phyloP scores from a whole-genome alignment of 2,888 invertebrate species.

The Melolontha melolontha region DNA sequence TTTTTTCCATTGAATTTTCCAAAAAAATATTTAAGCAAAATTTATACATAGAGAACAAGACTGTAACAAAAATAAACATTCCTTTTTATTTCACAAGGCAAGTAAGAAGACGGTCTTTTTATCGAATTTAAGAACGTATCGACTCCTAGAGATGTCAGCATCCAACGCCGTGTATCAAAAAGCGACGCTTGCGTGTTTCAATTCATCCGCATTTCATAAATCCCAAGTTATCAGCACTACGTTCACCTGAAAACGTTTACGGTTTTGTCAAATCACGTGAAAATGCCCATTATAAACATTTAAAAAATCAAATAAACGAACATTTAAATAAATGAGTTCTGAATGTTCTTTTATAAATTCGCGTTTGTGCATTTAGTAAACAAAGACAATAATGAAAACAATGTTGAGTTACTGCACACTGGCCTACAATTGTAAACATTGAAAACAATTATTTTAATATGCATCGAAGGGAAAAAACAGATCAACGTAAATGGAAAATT shows the following conservation, averaged over 20 bases:
- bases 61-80: too few species aligned
- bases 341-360: not conserved
- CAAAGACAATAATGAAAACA: not conserved
- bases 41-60: too few species aligned
- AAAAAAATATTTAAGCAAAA: too few species aligned
- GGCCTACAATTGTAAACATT: conserved; percentile 12
- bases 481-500: not conserved
- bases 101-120: not conserved
- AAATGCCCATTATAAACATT: not conserved
- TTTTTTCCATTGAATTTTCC: too few species aligned
- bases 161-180: conserved; percentile 50
- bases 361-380: not conserved
- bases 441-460: conserved; percentile 11
- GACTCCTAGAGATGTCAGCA: conserved; percentile 56
- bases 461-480: not conserved
- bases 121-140: conserved; percentile 49
- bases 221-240: conserved; percentile 36
- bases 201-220: conserved; percentile 54
- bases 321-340: conserved; percentile 1
- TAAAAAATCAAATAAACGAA: not conserved
- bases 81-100: too few species aligned
- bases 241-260: conserved; percentile 44
- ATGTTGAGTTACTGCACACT: not conserved
- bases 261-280: conserved; percentile 30
- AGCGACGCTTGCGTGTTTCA: conserved; percentile 53